Evolutionary conservation across 2,888 invertebrate species (phyloP), one percentile per base, ranked within the genome.

Genomic region (Dynastes grantii): DNA sequence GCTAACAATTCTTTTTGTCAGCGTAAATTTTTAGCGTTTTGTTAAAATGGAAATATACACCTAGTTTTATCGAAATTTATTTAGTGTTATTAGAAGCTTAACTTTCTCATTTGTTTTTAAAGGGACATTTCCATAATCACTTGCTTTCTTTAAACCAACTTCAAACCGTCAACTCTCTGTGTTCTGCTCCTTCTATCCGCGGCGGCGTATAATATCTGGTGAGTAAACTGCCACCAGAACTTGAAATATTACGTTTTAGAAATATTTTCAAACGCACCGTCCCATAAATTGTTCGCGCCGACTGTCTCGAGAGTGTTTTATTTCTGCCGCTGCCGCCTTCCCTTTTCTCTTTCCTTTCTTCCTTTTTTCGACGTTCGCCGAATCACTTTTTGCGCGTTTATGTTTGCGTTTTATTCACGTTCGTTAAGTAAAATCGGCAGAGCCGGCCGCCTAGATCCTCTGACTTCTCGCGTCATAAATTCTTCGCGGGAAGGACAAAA

Each of bases 381-480:
- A 16, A 22, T 45, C 37, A 13, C 11, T 64, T 55, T 64, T 64
- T 64, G 9, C 29, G 29, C 27, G 32, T 27, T 68, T 32, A 3
- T 9, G 51, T 27, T 68, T 32, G 2, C 9, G n/a, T 22, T 61
- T 37, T 58, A 40, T 73, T 58, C 58, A 58, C 40, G 58, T 73
- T 73, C 73, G 73, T 58, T 73, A 73, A 73, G 37, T 73, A 58
- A 73, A 73, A 73, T 73, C 61, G 58, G 55, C 58, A 37, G 8
- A 29, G 53, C 29, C 55, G 49, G 58, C 16, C 67, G 11, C 73
- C 40, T 73, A 73, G 40, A 58, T 73, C 73, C 40, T 16, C n/a
- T 40, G 73, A 73, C 73, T 22, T 68, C 58, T 73, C 73, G 73
- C 58, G 73, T 73, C 73, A 58, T 73, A 73, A 73, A 73, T 73